Percentiles rank a stretch among this genome's conserved stretches.
These are phyloP conservation scores for Epistrophella euchroma DNA, from an alignment of 2,888 invertebrate species.

Conservation along the genomic window DNA sequence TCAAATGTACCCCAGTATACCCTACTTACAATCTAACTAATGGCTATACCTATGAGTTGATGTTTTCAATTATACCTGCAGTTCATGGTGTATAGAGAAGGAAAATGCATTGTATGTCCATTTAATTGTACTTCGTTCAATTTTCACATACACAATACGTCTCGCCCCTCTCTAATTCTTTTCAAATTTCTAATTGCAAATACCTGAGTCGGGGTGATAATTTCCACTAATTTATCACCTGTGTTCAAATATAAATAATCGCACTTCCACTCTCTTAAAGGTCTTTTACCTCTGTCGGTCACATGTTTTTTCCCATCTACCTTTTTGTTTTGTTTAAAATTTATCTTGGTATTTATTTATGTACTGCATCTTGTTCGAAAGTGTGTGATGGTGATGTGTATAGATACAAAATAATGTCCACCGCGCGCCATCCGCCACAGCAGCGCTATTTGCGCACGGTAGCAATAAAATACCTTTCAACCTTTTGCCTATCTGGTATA, in stretches of 20 bases:
- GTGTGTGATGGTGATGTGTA: background rate
- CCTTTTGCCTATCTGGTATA: conserved; percentile 11
- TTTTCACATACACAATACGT: background rate
- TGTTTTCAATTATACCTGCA: background rate
- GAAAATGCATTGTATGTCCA: conserved; percentile 1
- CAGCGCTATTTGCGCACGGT: conserved; percentile 9
- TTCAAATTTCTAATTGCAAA: conserved; percentile 21
- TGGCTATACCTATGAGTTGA: background rate
- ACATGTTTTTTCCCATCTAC: conserved; percentile 27
- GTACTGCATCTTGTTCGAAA: background rate
- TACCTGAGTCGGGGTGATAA: conserved; percentile 27
- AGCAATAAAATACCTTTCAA: conserved; percentile 57
- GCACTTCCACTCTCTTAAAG: conserved; percentile 49
- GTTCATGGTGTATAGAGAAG: background rate
- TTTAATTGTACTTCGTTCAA: conserved; percentile 3
- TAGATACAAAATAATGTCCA: conserved; percentile 16
- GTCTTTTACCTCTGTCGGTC: conserved; percentile 63
- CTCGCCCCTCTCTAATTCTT: background rate
- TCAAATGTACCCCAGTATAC: background rate
- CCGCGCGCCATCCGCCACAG: background rate
- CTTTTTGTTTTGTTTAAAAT: conserved; percentile 11
- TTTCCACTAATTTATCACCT: conserved; percentile 55
- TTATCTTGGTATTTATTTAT: background rate
- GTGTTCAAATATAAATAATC: conserved; percentile 40
- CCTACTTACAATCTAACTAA: background rate